Conservation (phyloP, 2,888 invertebrate species). For the Gortyna flavago region DNA sequence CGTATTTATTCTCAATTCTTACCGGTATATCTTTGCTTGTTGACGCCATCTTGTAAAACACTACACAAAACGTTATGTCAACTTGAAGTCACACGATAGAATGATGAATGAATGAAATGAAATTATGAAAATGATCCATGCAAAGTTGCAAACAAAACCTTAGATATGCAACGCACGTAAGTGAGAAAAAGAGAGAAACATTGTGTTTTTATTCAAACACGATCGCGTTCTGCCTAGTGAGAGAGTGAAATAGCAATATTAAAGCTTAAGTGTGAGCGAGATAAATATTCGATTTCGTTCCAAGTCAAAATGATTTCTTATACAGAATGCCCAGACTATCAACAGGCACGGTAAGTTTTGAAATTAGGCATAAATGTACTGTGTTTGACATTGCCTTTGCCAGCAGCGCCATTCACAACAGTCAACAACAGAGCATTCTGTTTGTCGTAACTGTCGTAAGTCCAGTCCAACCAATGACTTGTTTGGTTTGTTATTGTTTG, state of each 20-base stretch:
- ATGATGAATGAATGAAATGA: conserved; percentile 24
- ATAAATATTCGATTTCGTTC: conserved; percentile 14
- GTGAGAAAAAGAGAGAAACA: conserved; percentile 19
- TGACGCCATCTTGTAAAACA: conserved; percentile 49
- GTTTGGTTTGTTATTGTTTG: not conserved
- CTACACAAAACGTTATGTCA: not conserved
- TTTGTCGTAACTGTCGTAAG: too few species aligned
- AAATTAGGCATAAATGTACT: conserved; percentile 15
- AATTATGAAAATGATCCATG: not conserved
- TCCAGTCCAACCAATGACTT: too few species aligned
- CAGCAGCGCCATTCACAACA: conserved; percentile 6
- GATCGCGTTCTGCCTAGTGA: too few species aligned
- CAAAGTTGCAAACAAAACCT: not conserved
- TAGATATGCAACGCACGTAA: not conserved
- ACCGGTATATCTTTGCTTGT: not conserved
- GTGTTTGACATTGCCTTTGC: conserved; percentile 16
- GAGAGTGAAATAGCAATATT: conserved; percentile 14
- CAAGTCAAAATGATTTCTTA: not conserved
- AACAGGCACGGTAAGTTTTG: not conserved
- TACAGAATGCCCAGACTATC: conserved; percentile 3
- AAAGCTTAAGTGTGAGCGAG: conserved; percentile 23
- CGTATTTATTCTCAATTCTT: not conserved
- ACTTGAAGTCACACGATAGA: not conserved
- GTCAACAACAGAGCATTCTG: conserved; percentile 5
- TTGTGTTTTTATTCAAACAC: not conserved